Conservation (phyloP, 2,888 invertebrate species). For the Arrhopalites spinosus region DNA sequence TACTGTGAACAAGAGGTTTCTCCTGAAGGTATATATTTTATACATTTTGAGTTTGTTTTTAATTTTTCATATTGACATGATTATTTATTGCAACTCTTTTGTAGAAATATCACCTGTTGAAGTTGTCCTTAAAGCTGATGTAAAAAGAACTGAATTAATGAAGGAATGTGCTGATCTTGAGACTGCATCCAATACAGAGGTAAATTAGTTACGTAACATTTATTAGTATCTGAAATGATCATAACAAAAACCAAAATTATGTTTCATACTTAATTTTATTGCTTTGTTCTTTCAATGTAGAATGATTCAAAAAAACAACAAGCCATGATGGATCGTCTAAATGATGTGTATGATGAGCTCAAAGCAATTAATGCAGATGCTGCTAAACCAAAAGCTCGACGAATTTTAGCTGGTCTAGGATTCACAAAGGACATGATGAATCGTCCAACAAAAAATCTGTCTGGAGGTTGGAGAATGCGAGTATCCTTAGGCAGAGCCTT, state of each 20-base stretch:
- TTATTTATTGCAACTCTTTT: no score
- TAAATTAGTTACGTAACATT: constrained; percentile 61
- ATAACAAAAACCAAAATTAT: no score
- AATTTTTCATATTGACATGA: no score
- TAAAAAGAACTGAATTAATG: constrained; percentile 79
- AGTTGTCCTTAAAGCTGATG: constrained; percentile 90
- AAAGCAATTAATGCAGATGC: constrained; percentile 97
- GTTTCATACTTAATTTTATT: no score
- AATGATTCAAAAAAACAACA: constrained; percentile 45
- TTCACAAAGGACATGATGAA: constrained; percentile 81
- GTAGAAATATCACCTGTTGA: constrained; percentile 90
- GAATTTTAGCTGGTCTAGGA: constrained; percentile 96
- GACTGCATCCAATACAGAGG: constrained; percentile 70
- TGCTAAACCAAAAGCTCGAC: constrained; percentile 92
- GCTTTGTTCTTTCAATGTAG: constrained; percentile 21
- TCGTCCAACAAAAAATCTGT: constrained; percentile 73
- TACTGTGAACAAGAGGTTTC: constrained; percentile 98
- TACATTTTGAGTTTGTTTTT: no score
- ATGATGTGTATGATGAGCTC: constrained; percentile 86
- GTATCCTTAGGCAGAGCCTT: constrained; percentile 95
- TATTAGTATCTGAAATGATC: no score
- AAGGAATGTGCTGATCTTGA: constrained; percentile 84
- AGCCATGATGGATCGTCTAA: constrained; percentile 48
- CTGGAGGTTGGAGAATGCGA: constrained; percentile 97
- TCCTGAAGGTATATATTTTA: no score